Base-by-base conservation (phyloP, 2,797 vertebrate species). In the Periparus ater region DNA sequence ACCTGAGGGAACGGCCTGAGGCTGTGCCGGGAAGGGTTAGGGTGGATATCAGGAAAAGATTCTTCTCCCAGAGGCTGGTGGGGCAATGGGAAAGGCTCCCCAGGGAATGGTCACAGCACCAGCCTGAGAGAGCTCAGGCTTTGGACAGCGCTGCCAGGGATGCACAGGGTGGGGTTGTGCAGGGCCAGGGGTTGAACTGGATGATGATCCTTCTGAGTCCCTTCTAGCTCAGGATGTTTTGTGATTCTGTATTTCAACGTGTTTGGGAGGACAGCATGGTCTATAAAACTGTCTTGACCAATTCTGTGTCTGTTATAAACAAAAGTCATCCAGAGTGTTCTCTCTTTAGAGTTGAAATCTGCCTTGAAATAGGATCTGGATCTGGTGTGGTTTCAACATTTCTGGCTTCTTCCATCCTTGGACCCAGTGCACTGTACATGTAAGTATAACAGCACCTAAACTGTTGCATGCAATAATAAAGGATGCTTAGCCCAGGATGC, bases 311-410 rank as follows among this genome's bases (percentile, higher is more conserved):
- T 61, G 19, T 51, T 38, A 42, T 11, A 57, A 44, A n/a, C 23
- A 32, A 17, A 70, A 61, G 8, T 84, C 5, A 92, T 12, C 25
- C 32, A 10, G 30, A 55, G 13, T 70, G 42, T 80, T 91, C 29
- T 94, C 38, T 79, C 40, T 42, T 74, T 71, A 98, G 98, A 75
- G 90, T 97, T 22, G 97, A 96, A 55, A 97, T 99, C 92, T 99
- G 99, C 95, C 90, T 99, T 92, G 99, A 99, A 97, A 98, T 99
- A 57, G 99, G 99, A 80, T 98, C 98, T 21, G 99, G 99, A 6
- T 99, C 99, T 14, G 99, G 99, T 19, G 98, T 99, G 54, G 98
- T 99, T 30, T 99, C 99, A 10, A 93, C 99, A 1, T 99, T 99
- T 79, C 81, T 99, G 66, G 99, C 99, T 7, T 98, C 99, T 7